Evolutionary conservation across 2,113 vertebrate genomes (phyloP), one percentile per base, ranked within the genome.

Genomic region (Phoxinus phoxinus): DNA sequence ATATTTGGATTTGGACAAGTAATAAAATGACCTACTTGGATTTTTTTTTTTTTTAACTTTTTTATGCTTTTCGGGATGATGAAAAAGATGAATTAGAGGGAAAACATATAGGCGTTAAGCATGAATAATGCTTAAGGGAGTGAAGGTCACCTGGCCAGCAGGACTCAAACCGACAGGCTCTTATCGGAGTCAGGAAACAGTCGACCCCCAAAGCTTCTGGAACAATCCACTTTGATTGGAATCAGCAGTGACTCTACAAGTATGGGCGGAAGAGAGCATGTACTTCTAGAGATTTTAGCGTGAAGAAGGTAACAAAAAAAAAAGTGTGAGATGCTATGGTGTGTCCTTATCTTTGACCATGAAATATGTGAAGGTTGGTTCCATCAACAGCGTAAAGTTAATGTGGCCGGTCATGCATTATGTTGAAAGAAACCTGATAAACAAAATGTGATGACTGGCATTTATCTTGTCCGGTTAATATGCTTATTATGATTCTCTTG

Each of bases 21-120:
- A 95, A 95, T 94, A 95, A 95, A 96, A 94, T 93, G 94, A 95
- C 94, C 95, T 93, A 95, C 92, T 95, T 92, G 88, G 93, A 92
- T 87, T 86, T 88, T 67, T 78, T 15, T 6, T 79, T 32, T 6
- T 75, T 69, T 46, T 59, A 73, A 21, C 30, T 37, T 74, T 86
- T 81, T 78, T 56, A 1, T 13, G 35, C 17, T 76, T 72, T 74
- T 74, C 85, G 86, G 56, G 30, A 83, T 81, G 51, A 86, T 87
- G 48, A 73, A 89, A 88, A 88, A 51, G 69, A 80, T 83, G 12
- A 87, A 87, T 89, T 89, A 90, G 89, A 71, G 8, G 81, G 35
- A n/a, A 12, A 63, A 58, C 44, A 56, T 85, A 83, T 88, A 93
- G 87, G 90, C 27, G 84, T 92, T 93, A 92, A 93, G 92, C 92